These are phyloP conservation scores for Dermochelys coriacea DNA, from an alignment of 2,797 vertebrate species.

Conservation along the genomic window DNA sequence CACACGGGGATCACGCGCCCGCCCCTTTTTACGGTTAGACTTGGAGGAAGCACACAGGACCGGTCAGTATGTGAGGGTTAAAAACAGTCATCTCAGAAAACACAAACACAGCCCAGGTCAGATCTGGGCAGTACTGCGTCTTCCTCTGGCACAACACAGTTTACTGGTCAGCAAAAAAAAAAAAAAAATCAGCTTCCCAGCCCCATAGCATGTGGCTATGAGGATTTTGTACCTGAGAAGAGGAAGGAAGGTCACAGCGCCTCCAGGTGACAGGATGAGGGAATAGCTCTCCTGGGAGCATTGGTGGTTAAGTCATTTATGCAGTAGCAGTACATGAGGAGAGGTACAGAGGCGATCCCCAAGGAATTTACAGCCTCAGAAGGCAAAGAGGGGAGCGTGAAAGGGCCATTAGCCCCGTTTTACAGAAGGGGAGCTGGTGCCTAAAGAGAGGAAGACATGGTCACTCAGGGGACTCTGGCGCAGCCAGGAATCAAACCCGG, in stretches of 20 bases:
- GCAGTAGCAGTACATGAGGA: not conserved
- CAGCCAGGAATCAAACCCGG: not conserved
- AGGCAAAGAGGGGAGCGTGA: not conserved
- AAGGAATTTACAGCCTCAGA: not conserved
- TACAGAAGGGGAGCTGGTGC: no score
- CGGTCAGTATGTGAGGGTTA: not conserved
- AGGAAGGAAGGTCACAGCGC: not conserved
- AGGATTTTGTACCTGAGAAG: not conserved
- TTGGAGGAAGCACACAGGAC: not conserved
- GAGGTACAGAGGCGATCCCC: not conserved
- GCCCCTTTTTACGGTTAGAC: not conserved
- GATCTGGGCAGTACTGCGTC: fast-evolving
- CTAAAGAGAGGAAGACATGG: no score
- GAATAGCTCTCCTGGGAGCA: not conserved
- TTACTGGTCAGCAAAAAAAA: not conserved
- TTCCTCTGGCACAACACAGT: not conserved
- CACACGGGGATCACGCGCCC: not conserved
- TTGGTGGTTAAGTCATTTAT: no score
- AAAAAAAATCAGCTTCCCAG: fast-evolving
- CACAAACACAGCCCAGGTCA: no score
- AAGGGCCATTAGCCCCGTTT: not conserved
- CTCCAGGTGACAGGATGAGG: no score
- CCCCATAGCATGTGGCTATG: not conserved
- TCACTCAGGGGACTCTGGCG: no score
- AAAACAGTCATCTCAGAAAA: not conserved